Evolutionary conservation across 1,140 invertebrate genomes (phyloP).

Genomic region (Conopomorpha cramerella): DNA sequence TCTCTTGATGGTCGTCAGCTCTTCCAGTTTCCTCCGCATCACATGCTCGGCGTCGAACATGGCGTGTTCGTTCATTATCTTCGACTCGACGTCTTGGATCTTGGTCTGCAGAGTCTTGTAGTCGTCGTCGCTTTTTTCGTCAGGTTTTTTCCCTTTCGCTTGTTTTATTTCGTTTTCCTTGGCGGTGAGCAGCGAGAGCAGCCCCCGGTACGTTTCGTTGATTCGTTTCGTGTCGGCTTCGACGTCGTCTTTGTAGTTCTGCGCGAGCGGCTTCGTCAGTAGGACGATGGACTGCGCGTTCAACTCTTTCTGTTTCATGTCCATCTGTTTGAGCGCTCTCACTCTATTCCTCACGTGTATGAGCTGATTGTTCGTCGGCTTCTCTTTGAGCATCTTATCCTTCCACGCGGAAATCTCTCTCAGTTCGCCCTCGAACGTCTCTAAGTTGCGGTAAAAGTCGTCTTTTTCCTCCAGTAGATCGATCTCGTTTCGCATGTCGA

Average conservation of each 20-base stretch:
- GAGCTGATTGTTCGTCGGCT: conserved; percentile 27
- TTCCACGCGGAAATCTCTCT: conserved; percentile 33
- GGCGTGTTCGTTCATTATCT: conserved; percentile 49
- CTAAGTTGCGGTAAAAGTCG: not conserved
- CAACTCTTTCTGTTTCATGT: conserved; percentile 31
- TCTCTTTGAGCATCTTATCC: conserved; percentile 26
- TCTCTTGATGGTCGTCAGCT: conserved; percentile 31
- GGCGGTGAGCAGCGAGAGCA: conserved; percentile 15
- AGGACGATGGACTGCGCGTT: conserved; percentile 34
- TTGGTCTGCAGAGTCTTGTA: conserved; percentile 19
- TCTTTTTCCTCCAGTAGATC: not conserved
- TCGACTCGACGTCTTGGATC: conserved; percentile 31
- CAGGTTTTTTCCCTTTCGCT: conserved; percentile 15
- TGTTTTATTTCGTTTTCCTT: conserved; percentile 26
- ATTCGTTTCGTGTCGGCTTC: conserved; percentile 24
- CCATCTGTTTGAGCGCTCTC: conserved; percentile 32
- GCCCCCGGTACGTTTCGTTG: conserved; percentile 23
- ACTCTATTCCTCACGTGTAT: conserved; percentile 41
- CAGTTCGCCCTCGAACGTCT: too few relatives aligned
- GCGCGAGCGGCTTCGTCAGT: conserved; percentile 28
- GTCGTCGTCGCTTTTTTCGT: conserved; percentile 15
- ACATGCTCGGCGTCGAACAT: conserved; percentile 48
- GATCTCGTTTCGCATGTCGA: not conserved
- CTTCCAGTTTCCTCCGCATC: conserved; percentile 39
- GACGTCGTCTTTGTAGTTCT: conserved; percentile 30